Evolutionary conservation across 2,797 vertebrate species (phyloP).

Genomic region (Aulostomus chinensis): DNA sequence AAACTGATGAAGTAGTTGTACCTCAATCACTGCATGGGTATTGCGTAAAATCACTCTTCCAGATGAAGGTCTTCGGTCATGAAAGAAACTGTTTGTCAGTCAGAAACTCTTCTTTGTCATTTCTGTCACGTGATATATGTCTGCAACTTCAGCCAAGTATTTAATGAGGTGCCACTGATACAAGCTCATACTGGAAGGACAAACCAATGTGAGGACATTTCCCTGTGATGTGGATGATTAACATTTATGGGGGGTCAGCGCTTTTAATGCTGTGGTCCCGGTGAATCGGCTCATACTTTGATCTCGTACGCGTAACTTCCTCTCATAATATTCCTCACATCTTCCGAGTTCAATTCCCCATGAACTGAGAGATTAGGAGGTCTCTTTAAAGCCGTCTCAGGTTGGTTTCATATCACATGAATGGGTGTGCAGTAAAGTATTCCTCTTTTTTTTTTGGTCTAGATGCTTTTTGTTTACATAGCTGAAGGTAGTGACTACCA

Average conservation of each 20-base stretch:
- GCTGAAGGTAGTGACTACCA: too few relatives aligned
- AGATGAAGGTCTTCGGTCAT: too few relatives aligned
- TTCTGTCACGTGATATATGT: conserved; percentile 1
- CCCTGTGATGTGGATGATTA: conserved; percentile 26
- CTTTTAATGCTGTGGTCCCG: conserved; percentile 12
- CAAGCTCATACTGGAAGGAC: conserved; percentile 18
- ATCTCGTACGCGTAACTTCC: conserved; percentile 13
- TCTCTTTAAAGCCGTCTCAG: too few relatives aligned
- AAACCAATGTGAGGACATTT: conserved; percentile 21
- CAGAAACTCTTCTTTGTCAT: conserved; percentile 5
- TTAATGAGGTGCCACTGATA: conserved; percentile 5
- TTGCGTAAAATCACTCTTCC: too few relatives aligned
- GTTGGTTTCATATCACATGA: too few relatives aligned
- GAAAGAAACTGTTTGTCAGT: background rate
- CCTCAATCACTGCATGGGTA: too few relatives aligned
- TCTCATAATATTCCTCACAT: conserved; percentile 18
- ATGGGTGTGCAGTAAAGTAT: too few relatives aligned
- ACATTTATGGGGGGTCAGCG: conserved; percentile 21
- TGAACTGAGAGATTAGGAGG: too few relatives aligned
- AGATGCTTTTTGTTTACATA: too few relatives aligned
- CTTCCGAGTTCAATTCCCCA: too few relatives aligned
- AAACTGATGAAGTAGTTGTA: too few relatives aligned
- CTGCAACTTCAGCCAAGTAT: conserved; percentile 1
- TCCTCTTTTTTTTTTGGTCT: too few relatives aligned
- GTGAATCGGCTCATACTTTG: conserved; percentile 20